Conservation (phyloP, 2,113 vertebrate genomes). For the Hypanus sabinus region DNA sequence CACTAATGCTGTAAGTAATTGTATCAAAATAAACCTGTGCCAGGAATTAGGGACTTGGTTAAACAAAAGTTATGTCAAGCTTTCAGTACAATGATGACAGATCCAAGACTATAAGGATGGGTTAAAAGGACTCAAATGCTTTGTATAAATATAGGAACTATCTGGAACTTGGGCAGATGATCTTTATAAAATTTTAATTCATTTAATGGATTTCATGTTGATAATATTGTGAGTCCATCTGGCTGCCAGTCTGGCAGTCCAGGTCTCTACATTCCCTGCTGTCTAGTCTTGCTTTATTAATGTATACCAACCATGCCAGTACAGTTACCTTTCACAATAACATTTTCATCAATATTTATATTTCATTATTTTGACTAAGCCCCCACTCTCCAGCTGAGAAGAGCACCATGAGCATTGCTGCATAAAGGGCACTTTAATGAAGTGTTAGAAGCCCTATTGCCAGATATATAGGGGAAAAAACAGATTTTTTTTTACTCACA, state of each 20-base stretch:
- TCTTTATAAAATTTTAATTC: slow-evolving; percentile 33
- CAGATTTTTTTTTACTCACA: neutral
- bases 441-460: neutral
- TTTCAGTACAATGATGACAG: neutral
- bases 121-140: slow-evolving; percentile 27
- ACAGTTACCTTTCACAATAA: slow-evolving; percentile 7
- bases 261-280: neutral
- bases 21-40: neutral
- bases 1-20: neutral
- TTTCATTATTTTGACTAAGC: neutral
- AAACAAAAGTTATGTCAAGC: slow-evolving; percentile 14
- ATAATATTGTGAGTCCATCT: slow-evolving; percentile 35
- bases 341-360: slow-evolving; percentile 29
- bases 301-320: no score
- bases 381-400: neutral
- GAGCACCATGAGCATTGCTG: neutral
- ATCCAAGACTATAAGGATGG: neutral
- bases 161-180: slow-evolving; percentile 17
- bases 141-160: slow-evolving; percentile 30
- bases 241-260: slow-evolving; percentile 18
- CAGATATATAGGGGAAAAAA: neutral
- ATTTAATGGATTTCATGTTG: slow-evolving; percentile 16
- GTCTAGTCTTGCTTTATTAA: neutral
- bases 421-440: neutral
- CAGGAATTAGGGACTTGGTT: neutral